Base-by-base conservation (phyloP, 1,140 invertebrate species). In the Catajapyx aquilonaris region DNA sequence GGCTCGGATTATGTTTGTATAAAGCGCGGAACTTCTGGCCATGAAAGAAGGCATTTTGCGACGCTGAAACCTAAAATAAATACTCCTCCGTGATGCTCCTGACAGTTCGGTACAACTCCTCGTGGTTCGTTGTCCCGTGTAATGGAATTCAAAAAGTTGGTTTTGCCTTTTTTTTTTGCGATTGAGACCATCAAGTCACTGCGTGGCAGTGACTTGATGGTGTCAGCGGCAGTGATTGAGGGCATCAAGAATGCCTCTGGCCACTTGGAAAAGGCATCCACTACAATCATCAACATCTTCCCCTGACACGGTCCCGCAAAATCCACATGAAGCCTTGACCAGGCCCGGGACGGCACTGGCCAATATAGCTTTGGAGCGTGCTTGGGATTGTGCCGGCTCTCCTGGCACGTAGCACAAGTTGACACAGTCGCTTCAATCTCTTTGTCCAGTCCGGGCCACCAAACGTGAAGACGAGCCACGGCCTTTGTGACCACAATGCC, bases 401-500 rank as follows among this genome's bases (percentile, higher is more conserved):
- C 22, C 20, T 11, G n/a, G 22, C 50, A 52, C 3, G 30, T 4
- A 18, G 33, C 19, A 37, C 46, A 51, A 10, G 15, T 39, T 39
- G 34, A 37, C 13, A 33, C 42, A 10, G 41, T 10, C 18, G 38
- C 37, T 20, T 49, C 42, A 25, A 63, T 57, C 1, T 59, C 50
- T 16, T 38, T 35, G 40, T 64, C 53, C 0, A 65, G 49, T 5
- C 43, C 41, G 16, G 51, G 50, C 49, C 51, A 64, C 49, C 44
- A 51, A 10, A 57, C 39, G 41, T 59, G 50, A 28, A 23, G 38
- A 30, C 53, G 13, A 3, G 57, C 57, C 4, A 57, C 35, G 1
- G 48, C 40, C 48, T 65, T 66, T 55, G 62, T 65, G 43, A 52
- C 52, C 25, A 50, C 47, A 4, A 61, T 48, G 1, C 59, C 60